These are phyloP conservation scores for Patella ulyssiponensis DNA, from an alignment of 2,888 invertebrate genomes.

Conservation along the genomic window DNA sequence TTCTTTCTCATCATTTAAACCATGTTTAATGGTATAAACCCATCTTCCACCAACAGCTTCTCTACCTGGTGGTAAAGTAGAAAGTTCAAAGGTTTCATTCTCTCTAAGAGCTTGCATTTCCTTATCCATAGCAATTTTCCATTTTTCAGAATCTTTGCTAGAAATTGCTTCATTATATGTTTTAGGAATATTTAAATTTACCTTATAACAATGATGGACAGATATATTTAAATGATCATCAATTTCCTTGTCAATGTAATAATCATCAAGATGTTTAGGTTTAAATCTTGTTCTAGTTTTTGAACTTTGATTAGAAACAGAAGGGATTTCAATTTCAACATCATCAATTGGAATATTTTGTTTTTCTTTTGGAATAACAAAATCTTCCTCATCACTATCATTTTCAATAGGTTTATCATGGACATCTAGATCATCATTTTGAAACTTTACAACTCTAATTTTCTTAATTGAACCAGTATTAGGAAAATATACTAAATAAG, in stretches of 20 bases:
- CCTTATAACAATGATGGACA: conserved; percentile 16
- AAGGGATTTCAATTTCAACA: too few species aligned
- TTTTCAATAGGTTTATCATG: not conserved
- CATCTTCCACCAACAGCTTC: conserved; percentile 20
- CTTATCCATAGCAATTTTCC: conserved; percentile 19
- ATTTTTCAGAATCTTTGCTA: conserved; percentile 9
- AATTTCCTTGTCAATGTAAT: not conserved
- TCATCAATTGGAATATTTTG: not conserved
- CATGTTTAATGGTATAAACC: too few species aligned
- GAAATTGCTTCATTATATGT: conserved; percentile 18
- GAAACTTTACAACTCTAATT: conserved; percentile 25
- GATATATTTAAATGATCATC: conserved; percentile 1
- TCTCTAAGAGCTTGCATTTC: conserved; percentile 17
- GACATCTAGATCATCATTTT: not conserved
- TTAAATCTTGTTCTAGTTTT: not conserved
- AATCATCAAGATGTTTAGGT: conserved; percentile 3
- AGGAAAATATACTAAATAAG: conserved; percentile 31
- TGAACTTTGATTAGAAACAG: not conserved
- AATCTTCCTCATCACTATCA: conserved; percentile 1
- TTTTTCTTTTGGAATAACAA: not conserved
- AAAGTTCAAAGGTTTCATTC: conserved; percentile 18
- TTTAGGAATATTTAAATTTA: conserved; percentile 11
- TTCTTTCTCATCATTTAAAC: not conserved
- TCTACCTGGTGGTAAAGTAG: conserved; percentile 19
- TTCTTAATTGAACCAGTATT: conserved; percentile 26